Evolutionary conservation across 30 jellyfish, hydroid and myxozoan genomes (phyloP).

Genomic region (Hydra vulgaris): DNA sequence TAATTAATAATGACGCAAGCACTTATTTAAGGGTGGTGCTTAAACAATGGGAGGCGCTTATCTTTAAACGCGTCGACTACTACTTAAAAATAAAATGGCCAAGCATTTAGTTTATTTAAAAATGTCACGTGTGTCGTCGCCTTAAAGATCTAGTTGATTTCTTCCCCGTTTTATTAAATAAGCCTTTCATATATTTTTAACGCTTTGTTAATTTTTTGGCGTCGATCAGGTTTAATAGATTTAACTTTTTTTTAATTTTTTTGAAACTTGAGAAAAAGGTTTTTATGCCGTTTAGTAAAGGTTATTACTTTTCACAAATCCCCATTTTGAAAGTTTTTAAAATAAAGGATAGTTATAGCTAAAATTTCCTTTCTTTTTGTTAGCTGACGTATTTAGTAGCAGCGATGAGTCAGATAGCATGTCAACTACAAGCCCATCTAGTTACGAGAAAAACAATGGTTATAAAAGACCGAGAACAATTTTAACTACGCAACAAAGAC

Average conservation of each 20-base stretch:
- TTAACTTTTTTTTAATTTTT: no score
- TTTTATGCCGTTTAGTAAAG: no score
- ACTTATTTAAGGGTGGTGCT: not conserved
- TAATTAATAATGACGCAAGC: not conserved
- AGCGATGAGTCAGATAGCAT: constrained; percentile 23
- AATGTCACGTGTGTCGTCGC: not conserved
- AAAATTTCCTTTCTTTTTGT: not conserved
- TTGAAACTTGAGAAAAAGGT: no score
- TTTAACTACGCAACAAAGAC: constrained; percentile 74
- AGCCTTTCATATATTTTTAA: not conserved
- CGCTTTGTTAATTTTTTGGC: no score
- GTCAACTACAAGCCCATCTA: constrained; percentile 21
- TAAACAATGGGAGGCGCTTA: not conserved
- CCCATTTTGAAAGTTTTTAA: no score
- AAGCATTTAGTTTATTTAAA: no score
- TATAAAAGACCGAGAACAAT: constrained; percentile 87
- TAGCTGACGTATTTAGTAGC: constrained; percentile 25
- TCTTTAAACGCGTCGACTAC: not conserved
- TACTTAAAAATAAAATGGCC: not conserved
- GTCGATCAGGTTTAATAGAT: no score
- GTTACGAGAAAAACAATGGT: constrained; percentile 26
- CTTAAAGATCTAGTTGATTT: not conserved
- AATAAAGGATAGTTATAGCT: no score
- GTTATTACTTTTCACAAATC: no score
- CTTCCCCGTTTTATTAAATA: not conserved